Conservation (phyloP, 2,113 vertebrate species). For the Hippocampus mohnikei region DNA sequence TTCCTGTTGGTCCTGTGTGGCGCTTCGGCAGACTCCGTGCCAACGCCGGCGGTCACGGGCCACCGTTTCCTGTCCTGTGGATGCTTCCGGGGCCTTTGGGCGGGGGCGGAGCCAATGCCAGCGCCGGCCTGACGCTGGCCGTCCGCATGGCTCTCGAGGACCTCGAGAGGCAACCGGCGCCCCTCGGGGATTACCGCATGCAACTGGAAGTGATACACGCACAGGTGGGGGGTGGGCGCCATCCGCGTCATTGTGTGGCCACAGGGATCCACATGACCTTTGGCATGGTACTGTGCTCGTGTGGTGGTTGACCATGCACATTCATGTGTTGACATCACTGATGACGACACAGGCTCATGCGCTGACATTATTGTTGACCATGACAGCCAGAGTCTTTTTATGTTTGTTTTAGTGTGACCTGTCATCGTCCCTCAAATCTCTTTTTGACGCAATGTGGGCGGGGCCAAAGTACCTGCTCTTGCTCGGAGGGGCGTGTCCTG, state of each 20-base stretch:
- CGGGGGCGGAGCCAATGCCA: conserved; percentile 57
- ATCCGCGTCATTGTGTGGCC: no score
- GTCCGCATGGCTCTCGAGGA: conserved; percentile 76
- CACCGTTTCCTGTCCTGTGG: conserved; percentile 72
- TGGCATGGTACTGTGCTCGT: no score
- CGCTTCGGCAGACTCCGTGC: neutral
- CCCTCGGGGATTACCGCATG: conserved; percentile 74
- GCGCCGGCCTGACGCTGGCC: conserved; percentile 40
- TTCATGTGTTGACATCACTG: neutral
- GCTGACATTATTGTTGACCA: neutral
- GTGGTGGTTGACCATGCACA: neutral
- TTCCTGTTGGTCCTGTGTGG: neutral
- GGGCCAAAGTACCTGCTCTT: conserved; percentile 86
- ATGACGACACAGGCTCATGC: neutral
- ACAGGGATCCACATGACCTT: no score
- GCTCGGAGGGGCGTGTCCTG: conserved; percentile 87
- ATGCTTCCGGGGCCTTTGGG: conserved; percentile 63
- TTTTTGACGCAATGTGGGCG: conserved; percentile 90
- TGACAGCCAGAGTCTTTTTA: neutral
- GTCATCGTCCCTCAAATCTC: conserved; percentile 82
- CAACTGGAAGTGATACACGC: conserved; percentile 71
- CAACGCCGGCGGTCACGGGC: conserved; percentile 17
- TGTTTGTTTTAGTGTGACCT: conserved; percentile 75
- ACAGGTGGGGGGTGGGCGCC: conserved; percentile 55
- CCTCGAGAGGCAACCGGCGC: conserved; percentile 63